A percentile compares a stretch with the other conserved stretches of the same genome.
Conservation (phyloP, 2,113 vertebrate genomes). For the Thunnus thynnus region DNA sequence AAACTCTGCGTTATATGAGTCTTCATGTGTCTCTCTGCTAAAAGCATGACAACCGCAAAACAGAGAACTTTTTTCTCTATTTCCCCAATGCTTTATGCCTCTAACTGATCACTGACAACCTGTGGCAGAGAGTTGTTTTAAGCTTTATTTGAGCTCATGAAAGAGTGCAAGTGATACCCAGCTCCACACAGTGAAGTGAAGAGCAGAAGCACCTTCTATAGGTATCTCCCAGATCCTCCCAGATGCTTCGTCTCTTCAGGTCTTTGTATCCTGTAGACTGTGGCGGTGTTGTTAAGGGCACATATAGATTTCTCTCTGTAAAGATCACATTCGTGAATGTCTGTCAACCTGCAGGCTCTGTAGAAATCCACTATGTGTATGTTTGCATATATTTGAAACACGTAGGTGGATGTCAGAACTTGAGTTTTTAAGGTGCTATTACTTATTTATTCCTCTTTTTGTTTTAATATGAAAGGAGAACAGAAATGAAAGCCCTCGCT, state of each 20-base stretch:
- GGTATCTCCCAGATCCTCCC: neutral
- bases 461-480: conserved; percentile 13
- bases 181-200: neutral
- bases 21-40: neutral
- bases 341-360: too few relatives aligned
- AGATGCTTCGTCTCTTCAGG: neutral
- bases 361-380: neutral
- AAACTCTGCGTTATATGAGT: neutral
- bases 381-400: neutral
- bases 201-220: neutral
- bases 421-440: conserved; percentile 17
- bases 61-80: neutral
- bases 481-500: conserved; percentile 18
- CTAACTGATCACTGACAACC: neutral
- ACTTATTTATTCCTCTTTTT: conserved; percentile 19
- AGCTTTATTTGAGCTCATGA: neutral
- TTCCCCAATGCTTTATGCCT: neutral
- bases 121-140: neutral
- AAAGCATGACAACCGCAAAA: neutral
- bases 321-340: neutral
- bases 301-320: too few relatives aligned
- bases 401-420: neutral
- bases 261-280: too few relatives aligned
- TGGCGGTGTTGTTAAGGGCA: too few relatives aligned
- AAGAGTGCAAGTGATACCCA: neutral